Conservation (phyloP, 2,797 vertebrate genomes). For the Merluccius polli region DNA sequence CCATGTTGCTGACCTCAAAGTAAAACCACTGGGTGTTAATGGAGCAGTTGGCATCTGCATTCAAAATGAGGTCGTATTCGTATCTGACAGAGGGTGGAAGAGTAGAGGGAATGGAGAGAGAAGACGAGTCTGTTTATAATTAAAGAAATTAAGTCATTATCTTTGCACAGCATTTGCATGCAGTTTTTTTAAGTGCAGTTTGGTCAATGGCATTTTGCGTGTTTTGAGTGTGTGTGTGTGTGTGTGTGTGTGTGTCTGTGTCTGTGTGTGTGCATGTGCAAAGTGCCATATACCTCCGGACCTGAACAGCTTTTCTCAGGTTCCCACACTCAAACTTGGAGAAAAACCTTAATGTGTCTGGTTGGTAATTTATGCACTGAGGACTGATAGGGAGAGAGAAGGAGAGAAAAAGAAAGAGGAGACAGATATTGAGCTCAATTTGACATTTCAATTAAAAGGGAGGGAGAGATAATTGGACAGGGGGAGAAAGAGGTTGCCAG, state of each 20-base stretch:
- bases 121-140: background rate
- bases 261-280: slow-evolving; percentile 5
- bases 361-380: slow-evolving; percentile 46
- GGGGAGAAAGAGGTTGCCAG: background rate
- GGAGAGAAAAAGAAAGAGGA: background rate
- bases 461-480: background rate
- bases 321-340: slow-evolving; percentile 93
- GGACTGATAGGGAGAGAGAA: slow-evolving; percentile 49
- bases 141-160: background rate
- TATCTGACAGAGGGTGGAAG: slow-evolving; percentile 61
- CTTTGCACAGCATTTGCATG: background rate
- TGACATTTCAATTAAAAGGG: background rate
- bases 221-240: background rate
- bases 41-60: slow-evolving; percentile 78
- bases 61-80: slow-evolving; percentile 89
- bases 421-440: background rate
- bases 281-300: slow-evolving; percentile 75
- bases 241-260: background rate
- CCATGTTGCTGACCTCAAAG: slow-evolving; percentile 85
- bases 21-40: slow-evolving; percentile 92
- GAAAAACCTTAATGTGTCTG: slow-evolving; percentile 76
- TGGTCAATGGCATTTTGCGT: background rate
- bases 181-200: background rate
- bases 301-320: slow-evolving; percentile 85
- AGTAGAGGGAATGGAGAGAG: background rate